These are phyloP conservation scores for Cranoglanis bouderius DNA, from an alignment of 2,113 vertebrate species.

Conservation along the genomic window DNA sequence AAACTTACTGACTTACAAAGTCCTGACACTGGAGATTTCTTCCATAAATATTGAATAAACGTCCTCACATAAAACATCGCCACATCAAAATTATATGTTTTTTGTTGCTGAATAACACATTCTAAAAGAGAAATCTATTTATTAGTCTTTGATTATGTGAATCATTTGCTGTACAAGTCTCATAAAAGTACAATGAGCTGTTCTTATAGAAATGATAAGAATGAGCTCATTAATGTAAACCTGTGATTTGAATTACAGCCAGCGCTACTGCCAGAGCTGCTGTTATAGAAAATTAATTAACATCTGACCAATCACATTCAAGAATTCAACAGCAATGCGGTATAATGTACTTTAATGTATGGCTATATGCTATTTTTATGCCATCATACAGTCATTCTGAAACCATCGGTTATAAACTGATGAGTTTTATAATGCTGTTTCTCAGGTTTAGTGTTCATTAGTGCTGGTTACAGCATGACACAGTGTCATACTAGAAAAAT, in stretches of 20 bases:
- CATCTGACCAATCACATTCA: background rate
- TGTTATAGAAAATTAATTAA: background rate
- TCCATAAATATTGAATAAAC: background rate
- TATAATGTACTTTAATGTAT: background rate
- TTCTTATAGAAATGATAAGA: background rate
- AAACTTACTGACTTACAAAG: background rate
- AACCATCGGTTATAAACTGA: background rate
- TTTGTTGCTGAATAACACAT: background rate
- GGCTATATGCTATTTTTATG: background rate
- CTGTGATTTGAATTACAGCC: background rate
- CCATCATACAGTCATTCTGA: conserved; percentile 14
- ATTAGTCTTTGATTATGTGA: background rate
- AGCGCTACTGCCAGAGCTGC: background rate
- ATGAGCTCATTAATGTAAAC: background rate
- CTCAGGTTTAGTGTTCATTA: conserved; percentile 16
- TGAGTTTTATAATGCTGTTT: background rate
- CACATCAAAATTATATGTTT: background rate
- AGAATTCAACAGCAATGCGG: background rate
- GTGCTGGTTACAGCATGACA: background rate
- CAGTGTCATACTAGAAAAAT: background rate
- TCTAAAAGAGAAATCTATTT: background rate
- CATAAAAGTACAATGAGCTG: background rate
- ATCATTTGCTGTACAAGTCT: background rate
- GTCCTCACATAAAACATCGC: background rate
- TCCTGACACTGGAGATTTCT: background rate